Evolutionary conservation across 2,113 vertebrate genomes (phyloP).

Genomic region (Marmota flaviventris): DNA sequence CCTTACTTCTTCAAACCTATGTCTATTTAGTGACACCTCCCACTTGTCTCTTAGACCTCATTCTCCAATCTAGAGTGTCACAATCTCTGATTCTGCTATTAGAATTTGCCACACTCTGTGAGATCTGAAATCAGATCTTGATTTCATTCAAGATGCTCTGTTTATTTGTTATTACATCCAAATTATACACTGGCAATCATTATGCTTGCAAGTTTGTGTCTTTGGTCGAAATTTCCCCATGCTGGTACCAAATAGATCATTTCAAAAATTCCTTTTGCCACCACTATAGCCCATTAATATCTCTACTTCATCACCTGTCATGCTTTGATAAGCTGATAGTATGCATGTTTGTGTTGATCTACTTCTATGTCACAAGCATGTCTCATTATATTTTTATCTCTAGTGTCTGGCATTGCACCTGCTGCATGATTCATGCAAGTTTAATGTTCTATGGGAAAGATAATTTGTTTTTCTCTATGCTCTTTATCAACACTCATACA

Average conservation of each 20-base stretch:
- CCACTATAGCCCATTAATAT: not conserved
- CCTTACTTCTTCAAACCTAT: not conserved
- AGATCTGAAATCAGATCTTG: not conserved
- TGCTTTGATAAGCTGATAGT: not conserved
- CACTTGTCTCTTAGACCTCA: not conserved
- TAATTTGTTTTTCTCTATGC: not conserved
- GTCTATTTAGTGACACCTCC: not conserved
- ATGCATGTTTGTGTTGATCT: not conserved
- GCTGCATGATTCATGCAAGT: not conserved
- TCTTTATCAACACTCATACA: not conserved
- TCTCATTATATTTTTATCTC: not conserved
- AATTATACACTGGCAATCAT: not conserved
- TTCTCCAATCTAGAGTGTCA: not conserved
- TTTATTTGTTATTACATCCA: not conserved
- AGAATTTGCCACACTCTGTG: not conserved
- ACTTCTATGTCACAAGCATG: not conserved
- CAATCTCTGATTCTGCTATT: not conserved
- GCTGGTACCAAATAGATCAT: not conserved
- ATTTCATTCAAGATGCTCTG: not conserved
- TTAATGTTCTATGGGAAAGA: not conserved
- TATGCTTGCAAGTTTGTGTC: not conserved
- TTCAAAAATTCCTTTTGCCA: not conserved
- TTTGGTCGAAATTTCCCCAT: not conserved
- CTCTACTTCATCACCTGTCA: not conserved
- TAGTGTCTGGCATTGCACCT: not conserved